phyloP scores from a whole-genome alignment of 2,888 invertebrate species.

The Caenorhabditis japonica region DNA sequence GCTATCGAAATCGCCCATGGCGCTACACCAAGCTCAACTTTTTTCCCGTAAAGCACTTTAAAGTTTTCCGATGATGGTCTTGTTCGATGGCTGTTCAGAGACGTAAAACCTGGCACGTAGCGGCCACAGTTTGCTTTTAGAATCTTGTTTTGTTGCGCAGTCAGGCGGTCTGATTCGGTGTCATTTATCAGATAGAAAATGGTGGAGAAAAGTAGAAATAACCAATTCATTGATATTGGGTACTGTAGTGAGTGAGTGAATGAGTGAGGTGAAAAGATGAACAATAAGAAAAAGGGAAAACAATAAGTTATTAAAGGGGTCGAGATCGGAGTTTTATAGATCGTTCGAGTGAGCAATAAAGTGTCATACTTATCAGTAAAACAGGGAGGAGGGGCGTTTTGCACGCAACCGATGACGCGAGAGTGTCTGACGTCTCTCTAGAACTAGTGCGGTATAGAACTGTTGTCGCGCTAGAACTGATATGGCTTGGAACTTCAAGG shows the following conservation, averaged over 20 bases:
- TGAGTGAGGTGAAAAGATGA: too few species aligned
- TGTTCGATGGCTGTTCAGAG: neutral
- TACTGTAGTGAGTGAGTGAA: too few species aligned
- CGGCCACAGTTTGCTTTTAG: slow-evolving; percentile 43
- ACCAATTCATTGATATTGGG: slow-evolving; percentile 3
- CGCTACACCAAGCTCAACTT: slow-evolving; percentile 21
- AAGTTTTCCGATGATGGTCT: slow-evolving; percentile 28
- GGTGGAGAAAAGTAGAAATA: neutral
- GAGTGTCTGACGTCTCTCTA: too few species aligned
- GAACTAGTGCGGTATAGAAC: too few species aligned
- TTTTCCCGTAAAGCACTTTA: slow-evolving; percentile 37
- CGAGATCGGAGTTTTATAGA: slow-evolving; percentile 20
- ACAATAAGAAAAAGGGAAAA: too few species aligned
- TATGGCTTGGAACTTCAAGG: too few species aligned
- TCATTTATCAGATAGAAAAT: neutral
- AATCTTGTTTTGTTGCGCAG: slow-evolving; percentile 11
- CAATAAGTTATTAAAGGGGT: neutral
- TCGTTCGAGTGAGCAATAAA: slow-evolving; percentile 12
- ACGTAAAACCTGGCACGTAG: slow-evolving; percentile 30
- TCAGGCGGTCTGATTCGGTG: neutral
- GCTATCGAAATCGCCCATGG: slow-evolving; percentile 47
- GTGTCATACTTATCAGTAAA: neutral
- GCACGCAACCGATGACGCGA: neutral
- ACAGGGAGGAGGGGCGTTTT: neutral
- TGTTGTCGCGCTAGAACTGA: too few species aligned